These are phyloP conservation scores for Radopholus similis DNA, from an alignment of 1,140 invertebrate genomes.

Conservation along the genomic window DNA sequence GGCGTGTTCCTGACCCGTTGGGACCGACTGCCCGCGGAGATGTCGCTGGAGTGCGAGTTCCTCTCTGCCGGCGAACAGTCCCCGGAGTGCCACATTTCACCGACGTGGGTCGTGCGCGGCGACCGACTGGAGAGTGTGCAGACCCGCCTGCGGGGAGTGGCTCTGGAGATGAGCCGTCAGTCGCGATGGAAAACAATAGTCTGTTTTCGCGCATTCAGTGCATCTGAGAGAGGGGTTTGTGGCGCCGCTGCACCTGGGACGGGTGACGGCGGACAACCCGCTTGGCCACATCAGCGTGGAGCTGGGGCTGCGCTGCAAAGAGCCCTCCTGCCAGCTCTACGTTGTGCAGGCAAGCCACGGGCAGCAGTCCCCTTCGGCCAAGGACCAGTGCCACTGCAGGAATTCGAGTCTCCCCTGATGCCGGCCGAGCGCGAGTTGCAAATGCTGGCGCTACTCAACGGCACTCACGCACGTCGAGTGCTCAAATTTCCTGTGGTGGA, in stretches of 20 bases:
- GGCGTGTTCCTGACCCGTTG: slow-evolving; percentile 65
- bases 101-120: slow-evolving; percentile 51
- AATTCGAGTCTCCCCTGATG: too few species aligned
- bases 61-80: slow-evolving; percentile 37
- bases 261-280: slow-evolving; percentile 38
- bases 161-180: slow-evolving; percentile 49
- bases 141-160: slow-evolving; percentile 55
- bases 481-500: slow-evolving; percentile 62
- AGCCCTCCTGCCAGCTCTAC: slow-evolving; percentile 51
- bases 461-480: slow-evolving; percentile 58
- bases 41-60: slow-evolving; percentile 62
- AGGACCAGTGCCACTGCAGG: too few species aligned
- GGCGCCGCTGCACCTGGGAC: slow-evolving; percentile 45
- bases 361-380: neutral
- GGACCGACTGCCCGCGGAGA: slow-evolving; percentile 64
- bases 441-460: slow-evolving; percentile 61
- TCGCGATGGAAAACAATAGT: neutral
- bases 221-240: slow-evolving; percentile 48
- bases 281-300: slow-evolving; percentile 37
- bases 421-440: slow-evolving; percentile 31
- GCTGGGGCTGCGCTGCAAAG: slow-evolving; percentile 50
- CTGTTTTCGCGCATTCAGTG: slow-evolving; percentile 11
- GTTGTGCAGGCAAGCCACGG: slow-evolving; percentile 61
- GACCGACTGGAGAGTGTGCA: slow-evolving; percentile 55
- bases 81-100: slow-evolving; percentile 40